phyloP scores from a whole-genome alignment of 1,140 invertebrate genomes.

The Ostrea denselamellosa region DNA sequence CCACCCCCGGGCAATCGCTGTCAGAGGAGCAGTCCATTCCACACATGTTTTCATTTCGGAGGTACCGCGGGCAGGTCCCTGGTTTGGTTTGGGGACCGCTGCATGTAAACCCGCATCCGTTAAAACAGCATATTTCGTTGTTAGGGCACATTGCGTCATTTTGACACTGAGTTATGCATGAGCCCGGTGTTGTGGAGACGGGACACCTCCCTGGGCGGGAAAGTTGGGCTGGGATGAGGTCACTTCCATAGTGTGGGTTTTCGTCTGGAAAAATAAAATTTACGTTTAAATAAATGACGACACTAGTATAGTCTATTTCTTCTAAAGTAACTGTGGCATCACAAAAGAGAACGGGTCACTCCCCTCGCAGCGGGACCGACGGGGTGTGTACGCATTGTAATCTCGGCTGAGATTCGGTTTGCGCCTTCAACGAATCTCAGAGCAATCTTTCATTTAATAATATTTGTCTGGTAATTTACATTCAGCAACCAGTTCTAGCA shows the following conservation, averaged over 20 bases:
- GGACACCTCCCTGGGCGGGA: constrained; percentile 50
- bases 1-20: constrained; percentile 52
- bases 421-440: too few relatives aligned
- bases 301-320: too few relatives aligned
- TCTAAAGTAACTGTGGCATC: not conserved
- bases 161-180: constrained; percentile 50
- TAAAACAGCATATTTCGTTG: constrained; percentile 55
- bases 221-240: not conserved
- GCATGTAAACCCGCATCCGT: constrained; percentile 54
- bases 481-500: too few relatives aligned
- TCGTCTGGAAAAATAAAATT: constrained; percentile 7
- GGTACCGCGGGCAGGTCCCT: constrained; percentile 48
- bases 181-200: constrained; percentile 30
- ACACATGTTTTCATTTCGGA: constrained; percentile 46
- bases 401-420: too few relatives aligned
- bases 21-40: constrained; percentile 52
- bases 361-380: not conserved
- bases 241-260: not conserved
- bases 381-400: not conserved
- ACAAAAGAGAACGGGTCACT: not conserved
- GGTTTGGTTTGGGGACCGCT: constrained; percentile 47
- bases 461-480: too few relatives aligned
- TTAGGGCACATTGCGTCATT: constrained; percentile 47
- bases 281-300: too few relatives aligned
- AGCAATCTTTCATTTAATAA: too few relatives aligned